Base-by-base conservation (phyloP, 2,797 vertebrate genomes). In the Geotrypetes seraphini region DNA sequence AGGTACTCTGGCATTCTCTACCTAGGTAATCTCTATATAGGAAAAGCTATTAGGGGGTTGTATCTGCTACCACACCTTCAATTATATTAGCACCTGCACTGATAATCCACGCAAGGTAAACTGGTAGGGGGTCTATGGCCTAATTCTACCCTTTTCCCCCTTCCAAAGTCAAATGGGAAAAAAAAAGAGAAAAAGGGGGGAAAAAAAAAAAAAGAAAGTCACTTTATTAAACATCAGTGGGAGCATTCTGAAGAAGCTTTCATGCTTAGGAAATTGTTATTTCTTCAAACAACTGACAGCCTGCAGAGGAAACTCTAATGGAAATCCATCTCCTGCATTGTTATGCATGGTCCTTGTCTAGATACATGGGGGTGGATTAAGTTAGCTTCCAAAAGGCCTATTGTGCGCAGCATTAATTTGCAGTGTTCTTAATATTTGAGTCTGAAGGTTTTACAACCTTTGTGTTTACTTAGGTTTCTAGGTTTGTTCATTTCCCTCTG, bases 321-420 rank as follows among this genome's bases (percentile, higher is more conserved):
- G 87, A 89, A 88, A 87, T 85, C 82, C 85, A 84, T 88, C 59
- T 69, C 65, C 63, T 78, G 79, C 78, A 84, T 85, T 89, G 85
- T 87, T 79, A 78, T 81, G 77, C 80, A 82, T 63, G 66, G 70
- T 69, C 53, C 73, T 80, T 79, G 81, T 81, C 84, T 78, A 88
- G 89, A 88, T 90, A 88, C 85, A 88, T 82, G 85, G 81, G 83
- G 82, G 76, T 83, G 88, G 90, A 97, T 92, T 96, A 94, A 83
- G 82, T 79, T 79, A 73, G 83, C 82, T 87, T 86, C 79, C 81
- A 89, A 94, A 88, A 88, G 87, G 70, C 78, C 86, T 85, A 83
- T 91, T 91, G 87, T 90, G 84, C 75, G 62, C 61, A 51, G 68
- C 79, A 83, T 89, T 91, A 85, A 79, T 83, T 84, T 91, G 87